phyloP scores from a whole-genome alignment of 2,113 vertebrate species.

The Callipepla californica region DNA sequence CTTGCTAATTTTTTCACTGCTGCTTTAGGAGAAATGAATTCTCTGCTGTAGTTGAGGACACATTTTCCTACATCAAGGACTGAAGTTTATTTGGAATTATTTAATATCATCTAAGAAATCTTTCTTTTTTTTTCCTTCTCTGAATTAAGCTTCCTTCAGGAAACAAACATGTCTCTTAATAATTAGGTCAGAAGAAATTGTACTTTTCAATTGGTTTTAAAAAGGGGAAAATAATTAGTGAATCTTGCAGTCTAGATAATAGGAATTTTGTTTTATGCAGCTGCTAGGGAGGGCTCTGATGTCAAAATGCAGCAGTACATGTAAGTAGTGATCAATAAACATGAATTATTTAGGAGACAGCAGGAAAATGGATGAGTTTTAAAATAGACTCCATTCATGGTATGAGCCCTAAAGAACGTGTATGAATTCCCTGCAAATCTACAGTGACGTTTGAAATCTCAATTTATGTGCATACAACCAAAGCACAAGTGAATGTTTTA shows the following conservation, averaged over 20 bases:
- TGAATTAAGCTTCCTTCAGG: not conserved
- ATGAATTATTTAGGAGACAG: not conserved
- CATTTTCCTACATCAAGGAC: not conserved
- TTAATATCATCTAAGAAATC: not conserved
- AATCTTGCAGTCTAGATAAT: not conserved
- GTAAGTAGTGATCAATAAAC: constrained; percentile 8
- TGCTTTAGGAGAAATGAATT: not conserved
- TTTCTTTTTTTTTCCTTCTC: not conserved
- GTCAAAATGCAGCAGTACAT: not conserved
- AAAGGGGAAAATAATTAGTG: not conserved
- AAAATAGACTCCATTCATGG: not conserved
- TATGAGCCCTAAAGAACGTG: not conserved
- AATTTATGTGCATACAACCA: not conserved
- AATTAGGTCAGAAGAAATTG: not conserved
- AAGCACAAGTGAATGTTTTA: not conserved
- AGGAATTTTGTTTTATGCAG: not conserved
- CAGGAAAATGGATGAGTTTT: not conserved
- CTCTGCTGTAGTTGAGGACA: not conserved
- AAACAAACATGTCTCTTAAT: not conserved
- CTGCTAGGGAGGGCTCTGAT: not conserved
- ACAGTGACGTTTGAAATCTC: not conserved
- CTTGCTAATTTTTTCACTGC: not conserved
- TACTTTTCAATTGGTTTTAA: not conserved
- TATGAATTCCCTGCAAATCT: not conserved
- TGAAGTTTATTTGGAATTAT: not conserved